Conservation (phyloP, 2,113 vertebrate species). For the Ptilonorhynchus violaceus region DNA sequence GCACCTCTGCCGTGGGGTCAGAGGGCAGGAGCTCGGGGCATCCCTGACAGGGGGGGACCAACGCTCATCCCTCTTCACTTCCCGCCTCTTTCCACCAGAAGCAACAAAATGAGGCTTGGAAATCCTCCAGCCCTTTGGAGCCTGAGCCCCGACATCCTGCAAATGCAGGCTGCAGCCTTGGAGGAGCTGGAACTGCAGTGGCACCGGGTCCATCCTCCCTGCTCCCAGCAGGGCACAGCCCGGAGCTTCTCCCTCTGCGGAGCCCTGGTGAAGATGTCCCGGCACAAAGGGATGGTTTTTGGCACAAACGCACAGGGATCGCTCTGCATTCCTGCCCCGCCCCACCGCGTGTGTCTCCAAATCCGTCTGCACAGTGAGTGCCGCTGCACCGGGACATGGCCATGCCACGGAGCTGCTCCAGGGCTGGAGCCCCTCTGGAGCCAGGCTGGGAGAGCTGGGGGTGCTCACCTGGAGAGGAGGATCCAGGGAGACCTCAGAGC, state of each 20-base stretch:
- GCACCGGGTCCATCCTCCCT: background rate
- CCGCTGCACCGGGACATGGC: background rate
- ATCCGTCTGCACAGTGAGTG: background rate
- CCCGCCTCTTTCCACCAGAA: background rate
- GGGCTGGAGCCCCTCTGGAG: background rate
- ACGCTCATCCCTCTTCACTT: background rate
- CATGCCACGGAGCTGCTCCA: fast-evolving
- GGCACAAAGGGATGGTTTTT: background rate
- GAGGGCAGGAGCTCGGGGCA: background rate
- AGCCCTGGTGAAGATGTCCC: background rate
- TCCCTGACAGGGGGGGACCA: background rate
- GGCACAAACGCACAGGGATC: background rate
- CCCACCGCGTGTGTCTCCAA: background rate
- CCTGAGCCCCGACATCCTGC: background rate
- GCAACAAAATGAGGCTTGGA: background rate
- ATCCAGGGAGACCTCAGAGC: background rate
- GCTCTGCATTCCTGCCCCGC: too few relatives aligned
- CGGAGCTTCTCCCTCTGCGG: background rate
- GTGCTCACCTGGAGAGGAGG: background rate
- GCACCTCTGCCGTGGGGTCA: fast-evolving
- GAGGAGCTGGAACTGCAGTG: background rate
- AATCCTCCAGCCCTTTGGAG: background rate
- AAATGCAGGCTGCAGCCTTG: background rate
- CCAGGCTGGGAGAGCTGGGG: background rate
- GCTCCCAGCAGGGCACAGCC: background rate